These are phyloP conservation scores for Troides oblongomaculatus DNA, from an alignment of 2,888 invertebrate species.

Conservation along the genomic window DNA sequence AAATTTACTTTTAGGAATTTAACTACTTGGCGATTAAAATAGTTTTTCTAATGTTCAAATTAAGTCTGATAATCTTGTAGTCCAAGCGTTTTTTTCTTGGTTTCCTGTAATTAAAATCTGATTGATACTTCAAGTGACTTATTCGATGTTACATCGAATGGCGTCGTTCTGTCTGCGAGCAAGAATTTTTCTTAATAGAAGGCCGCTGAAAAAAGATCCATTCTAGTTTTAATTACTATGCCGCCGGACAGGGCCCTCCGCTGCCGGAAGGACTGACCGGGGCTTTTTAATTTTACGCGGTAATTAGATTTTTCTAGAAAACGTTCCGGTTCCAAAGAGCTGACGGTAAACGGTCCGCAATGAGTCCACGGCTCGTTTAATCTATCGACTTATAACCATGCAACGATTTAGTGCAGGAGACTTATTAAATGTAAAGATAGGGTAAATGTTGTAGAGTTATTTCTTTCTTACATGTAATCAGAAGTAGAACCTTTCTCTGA, in stretches of 20 bases:
- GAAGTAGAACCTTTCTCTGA: too few relatives aligned
- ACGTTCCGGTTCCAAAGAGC: constrained; percentile 31
- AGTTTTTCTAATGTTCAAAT: too few relatives aligned
- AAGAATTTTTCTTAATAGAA: constrained; percentile 31
- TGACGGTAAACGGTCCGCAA: constrained; percentile 32
- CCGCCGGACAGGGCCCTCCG: constrained; percentile 46
- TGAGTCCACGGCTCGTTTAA: constrained; percentile 15
- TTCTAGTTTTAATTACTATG: constrained; percentile 59
- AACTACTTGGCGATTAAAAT: too few relatives aligned
- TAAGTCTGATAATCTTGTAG: too few relatives aligned
- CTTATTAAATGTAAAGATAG: too few relatives aligned
- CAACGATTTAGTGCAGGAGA: too few relatives aligned
- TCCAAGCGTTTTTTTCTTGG: too few relatives aligned
- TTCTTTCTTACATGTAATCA: too few relatives aligned
- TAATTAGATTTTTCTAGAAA: constrained; percentile 58
- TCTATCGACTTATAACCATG: neutral
- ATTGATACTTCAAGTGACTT: too few relatives aligned
- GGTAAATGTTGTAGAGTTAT: too few relatives aligned
- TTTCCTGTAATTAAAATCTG: too few relatives aligned
- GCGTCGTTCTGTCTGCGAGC: constrained; percentile 24
- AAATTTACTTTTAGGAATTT: too few relatives aligned
- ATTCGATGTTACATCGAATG: constrained; percentile 20
- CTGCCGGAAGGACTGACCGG: constrained; percentile 44
- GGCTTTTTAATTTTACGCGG: constrained; percentile 58
- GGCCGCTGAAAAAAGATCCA: constrained; percentile 41